Evolutionary conservation across 2,797 vertebrate species (phyloP).

Genomic region (Tinamus major): DNA sequence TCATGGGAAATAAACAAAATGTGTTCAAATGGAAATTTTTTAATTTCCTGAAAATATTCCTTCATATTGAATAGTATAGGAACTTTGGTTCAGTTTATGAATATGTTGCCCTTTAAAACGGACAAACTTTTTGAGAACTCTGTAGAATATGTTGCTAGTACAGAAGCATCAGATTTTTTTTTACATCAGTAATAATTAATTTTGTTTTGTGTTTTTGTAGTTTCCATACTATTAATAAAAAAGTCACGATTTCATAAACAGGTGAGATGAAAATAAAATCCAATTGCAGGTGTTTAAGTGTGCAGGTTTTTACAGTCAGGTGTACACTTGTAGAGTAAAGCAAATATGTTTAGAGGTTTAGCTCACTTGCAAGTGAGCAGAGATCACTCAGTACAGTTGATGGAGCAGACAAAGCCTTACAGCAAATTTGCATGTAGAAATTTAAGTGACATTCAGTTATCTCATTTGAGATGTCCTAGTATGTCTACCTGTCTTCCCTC

Average conservation of each 20-base stretch:
- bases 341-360: rapidly evolving
- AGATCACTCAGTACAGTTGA: background rate
- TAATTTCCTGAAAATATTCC: background rate
- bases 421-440: background rate
- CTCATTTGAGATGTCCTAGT: background rate
- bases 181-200: background rate
- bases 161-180: background rate
- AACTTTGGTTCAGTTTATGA: background rate
- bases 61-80: background rate
- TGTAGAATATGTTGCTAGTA: background rate
- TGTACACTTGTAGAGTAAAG: background rate
- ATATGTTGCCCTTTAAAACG: slow-evolving; percentile 2
- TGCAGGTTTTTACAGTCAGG: background rate
- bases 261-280: background rate
- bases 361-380: background rate
- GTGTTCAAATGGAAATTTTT: background rate
- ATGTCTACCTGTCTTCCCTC: background rate
- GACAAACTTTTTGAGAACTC: background rate
- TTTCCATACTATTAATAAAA: background rate
- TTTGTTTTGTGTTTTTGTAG: background rate
- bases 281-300: background rate
- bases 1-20: background rate
- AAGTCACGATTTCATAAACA: background rate
- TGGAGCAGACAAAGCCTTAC: background rate
- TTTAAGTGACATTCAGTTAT: background rate